Base-by-base conservation (phyloP, 2,113 vertebrate genomes). In the Stigmatopora nigra region DNA sequence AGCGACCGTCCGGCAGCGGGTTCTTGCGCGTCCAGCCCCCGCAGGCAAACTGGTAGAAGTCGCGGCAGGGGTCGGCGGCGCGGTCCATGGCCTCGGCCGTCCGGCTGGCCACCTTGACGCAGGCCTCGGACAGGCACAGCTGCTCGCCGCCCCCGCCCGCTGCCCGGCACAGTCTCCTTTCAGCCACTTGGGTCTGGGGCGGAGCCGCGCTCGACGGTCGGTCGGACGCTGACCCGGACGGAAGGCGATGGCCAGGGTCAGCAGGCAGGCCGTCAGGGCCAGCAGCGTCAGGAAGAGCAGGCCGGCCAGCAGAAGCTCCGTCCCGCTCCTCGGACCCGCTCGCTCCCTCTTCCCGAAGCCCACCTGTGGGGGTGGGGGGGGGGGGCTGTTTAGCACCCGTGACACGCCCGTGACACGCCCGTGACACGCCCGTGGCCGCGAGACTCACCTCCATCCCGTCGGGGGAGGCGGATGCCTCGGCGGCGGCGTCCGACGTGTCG, bases 1-100 rank as follows among this genome's bases (percentile, higher is more conserved):
- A 95, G 1, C 92, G 93, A 3, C 95, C 96, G 0, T 94, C 93
- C 0, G 97, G 96, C 57, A 99, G 89, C 0, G 97, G 96, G 83
- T 99, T 98, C 68, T 94, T 93, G 75, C 90, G 92, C 76, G 95
- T 93, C 97, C 96, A 99, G 20, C 96, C 97, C 2, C 97, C 97
- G 0, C 97, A 99, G 0, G 97, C 92, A 20, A 94, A 99, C 83
- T 95, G 94, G 85, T 98, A 98, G 86, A 99, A 99, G 83, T 99
- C 96, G n/a, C 93, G 90, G 72, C 97, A 99, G 0, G 97, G 97
- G 81, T 94, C 92, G 0, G 60, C 85, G 7, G 81, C 80, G 10
- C 86, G 91, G 78, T 99, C 96, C 84, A 99, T 86, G 1, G 95
- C 94, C 81, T 97, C 96, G 70, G 93, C 88, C 58, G 98, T 97